Evolutionary conservation across 2,888 invertebrate species (phyloP), one percentile per base, ranked within the genome.

Genomic region (Aethes cnicana): DNA sequence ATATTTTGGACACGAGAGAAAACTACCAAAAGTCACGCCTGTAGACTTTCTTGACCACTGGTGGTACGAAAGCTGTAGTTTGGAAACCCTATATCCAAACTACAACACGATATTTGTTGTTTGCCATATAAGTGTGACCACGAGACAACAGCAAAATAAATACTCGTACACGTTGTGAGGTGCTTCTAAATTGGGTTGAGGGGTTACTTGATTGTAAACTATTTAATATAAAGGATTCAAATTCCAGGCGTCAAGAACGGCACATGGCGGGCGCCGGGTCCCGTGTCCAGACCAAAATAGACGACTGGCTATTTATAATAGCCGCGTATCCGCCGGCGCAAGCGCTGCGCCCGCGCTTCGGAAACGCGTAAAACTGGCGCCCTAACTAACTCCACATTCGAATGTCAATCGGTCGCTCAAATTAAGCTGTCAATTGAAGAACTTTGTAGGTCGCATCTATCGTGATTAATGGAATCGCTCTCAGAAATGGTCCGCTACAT

Each of bases 201-300:
- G n/a, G n/a, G n/a, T n/a, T n/a, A n/a, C n/a, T n/a, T n/a, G n/a
- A n/a, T n/a, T n/a, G n/a, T n/a, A n/a, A n/a, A n/a, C n/a, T n/a
- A n/a, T n/a, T n/a, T n/a, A n/a, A n/a, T n/a, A n/a, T n/a, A n/a
- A 72, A 67, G 32, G 32, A 44, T 23, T 72, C 64, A 65, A 72
- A 72, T 74, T 74, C 74, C 81, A 83, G 82, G 78, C 77, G 68
- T 68, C 74, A 72, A 69, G 72, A 66, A 74, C 69, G 76, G 84
- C 85, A 86, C 80, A 87, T 86, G 85, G 84, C 82, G 74, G 77
- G 74, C 74, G 78, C 80, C 79, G 77, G 76, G 72, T 76, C 77
- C 78, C 76, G 76, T 73, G 75, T 74, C 74, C 73, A 68, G 77
- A 78, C 84, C 55, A 73, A 88, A 88, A 88, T 89, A 89, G 84